phyloP scores from a whole-genome alignment of 1,140 invertebrate species.

The Diorhabda carinulata region DNA sequence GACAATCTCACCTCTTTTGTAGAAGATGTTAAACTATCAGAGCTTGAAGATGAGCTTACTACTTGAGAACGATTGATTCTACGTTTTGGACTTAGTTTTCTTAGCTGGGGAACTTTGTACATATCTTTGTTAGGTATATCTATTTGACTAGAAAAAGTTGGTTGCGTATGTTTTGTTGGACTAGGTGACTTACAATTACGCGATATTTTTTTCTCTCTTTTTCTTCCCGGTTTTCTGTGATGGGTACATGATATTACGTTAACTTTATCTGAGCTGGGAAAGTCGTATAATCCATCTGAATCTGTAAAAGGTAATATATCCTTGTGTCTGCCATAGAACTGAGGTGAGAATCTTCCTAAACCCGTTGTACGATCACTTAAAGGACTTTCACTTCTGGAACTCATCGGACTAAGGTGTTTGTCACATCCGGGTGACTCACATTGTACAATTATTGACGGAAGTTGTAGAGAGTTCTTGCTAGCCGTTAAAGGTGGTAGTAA shows the following conservation, averaged over 20 bases:
- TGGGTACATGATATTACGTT: slow-evolving; percentile 38
- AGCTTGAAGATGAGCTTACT: slow-evolving; percentile 52
- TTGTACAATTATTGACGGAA: slow-evolving; percentile 62
- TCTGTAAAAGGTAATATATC: slow-evolving; percentile 65
- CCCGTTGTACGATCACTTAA: slow-evolving; percentile 63
- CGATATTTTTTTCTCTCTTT: slow-evolving; percentile 46
- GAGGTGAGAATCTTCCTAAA: slow-evolving; percentile 61
- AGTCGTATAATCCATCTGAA: slow-evolving; percentile 73
- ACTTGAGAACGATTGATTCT: slow-evolving; percentile 47
- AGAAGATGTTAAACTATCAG: slow-evolving; percentile 51
- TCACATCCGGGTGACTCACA: slow-evolving; percentile 51
- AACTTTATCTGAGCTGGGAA: slow-evolving; percentile 65
- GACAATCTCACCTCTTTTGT: slow-evolving; percentile 39
- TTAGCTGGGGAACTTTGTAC: slow-evolving; percentile 41
- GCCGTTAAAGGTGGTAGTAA: slow-evolving; percentile 32
- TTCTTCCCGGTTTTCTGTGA: slow-evolving; percentile 53
- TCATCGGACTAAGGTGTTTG: slow-evolving; percentile 64
- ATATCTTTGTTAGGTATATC: slow-evolving; percentile 41
- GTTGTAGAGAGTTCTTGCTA: slow-evolving; percentile 49
- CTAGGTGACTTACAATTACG: slow-evolving; percentile 46
- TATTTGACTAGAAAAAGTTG: slow-evolving; percentile 48
- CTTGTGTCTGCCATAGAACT: slow-evolving; percentile 62
- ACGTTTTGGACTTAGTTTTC: slow-evolving; percentile 52
- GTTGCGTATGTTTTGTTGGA: slow-evolving; percentile 53
- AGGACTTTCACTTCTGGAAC: slow-evolving; percentile 71